Base-by-base conservation (phyloP, 2,113 vertebrate species). In the Paradoxurus hermaphroditus region DNA sequence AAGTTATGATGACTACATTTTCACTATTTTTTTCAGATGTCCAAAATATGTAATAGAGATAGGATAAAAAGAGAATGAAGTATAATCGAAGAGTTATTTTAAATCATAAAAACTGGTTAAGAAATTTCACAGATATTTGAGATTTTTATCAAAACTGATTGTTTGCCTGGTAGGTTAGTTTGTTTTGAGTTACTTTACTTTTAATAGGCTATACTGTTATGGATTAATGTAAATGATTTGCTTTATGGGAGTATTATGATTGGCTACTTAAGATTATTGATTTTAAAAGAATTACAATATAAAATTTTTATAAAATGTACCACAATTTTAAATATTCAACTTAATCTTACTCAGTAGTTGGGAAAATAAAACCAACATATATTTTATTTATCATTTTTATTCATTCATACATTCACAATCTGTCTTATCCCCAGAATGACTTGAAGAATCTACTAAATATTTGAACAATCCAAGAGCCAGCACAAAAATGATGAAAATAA, bases 401-500 rank as follows among this genome's bases (percentile, higher is more conserved):
- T 95, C 18, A 97, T 78, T 89, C 36, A 93, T 41, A 46, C 1
- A 75, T 39, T 87, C 13, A 49, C 13, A 72, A 14, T 4, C 34
- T 51, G 21, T 70, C 15, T 82, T 88, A 78, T 75, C 15, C 89
- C 4, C 7, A 82, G 34, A 75, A 91, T 91, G 6, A 86, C 3
- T 87, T 84, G 41, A 90, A 23, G 9, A 31, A 83, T 4, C 14
- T 85, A 82, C 9, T 91, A 86, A 94, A 29, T 94, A 83, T 67
- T 92, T 91, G 8, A 56, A 84, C 10, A 82, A 31, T 67, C 25
- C 4, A 19, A 79, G 1, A 87, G 79, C 0, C 94, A 94, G 4
- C 25, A 96, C 86, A 96, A 62, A 75, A 92, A 96, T 27, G 4
- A 10, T 46, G 83, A 77, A 86, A 88, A 94, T 62, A 36, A 89